Evolutionary conservation across 1,140 invertebrate genomes (phyloP).

Genomic region (Cryptotermes secundus): DNA sequence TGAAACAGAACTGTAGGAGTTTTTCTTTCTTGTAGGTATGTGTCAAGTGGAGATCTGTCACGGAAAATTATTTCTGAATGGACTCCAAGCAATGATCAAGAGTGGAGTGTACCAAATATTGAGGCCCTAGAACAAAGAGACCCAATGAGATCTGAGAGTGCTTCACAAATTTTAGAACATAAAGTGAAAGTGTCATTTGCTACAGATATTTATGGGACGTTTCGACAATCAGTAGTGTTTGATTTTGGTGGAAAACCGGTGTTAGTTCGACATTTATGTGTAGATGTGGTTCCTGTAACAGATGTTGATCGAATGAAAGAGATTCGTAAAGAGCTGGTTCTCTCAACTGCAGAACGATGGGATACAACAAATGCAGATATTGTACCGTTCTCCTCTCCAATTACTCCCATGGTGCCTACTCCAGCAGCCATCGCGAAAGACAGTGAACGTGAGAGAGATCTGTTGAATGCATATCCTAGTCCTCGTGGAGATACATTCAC

Average conservation of each 20-base stretch:
- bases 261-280: constrained; percentile 69
- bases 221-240: constrained; percentile 76
- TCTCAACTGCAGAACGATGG: constrained; percentile 62
- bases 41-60: constrained; percentile 26
- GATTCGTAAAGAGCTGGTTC: constrained; percentile 60
- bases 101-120: constrained; percentile 49
- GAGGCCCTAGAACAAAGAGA: constrained; percentile 31
- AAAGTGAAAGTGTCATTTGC: constrained; percentile 68
- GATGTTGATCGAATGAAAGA: constrained; percentile 70
- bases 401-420: constrained; percentile 43
- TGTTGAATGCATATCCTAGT: constrained; percentile 65
- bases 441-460: constrained; percentile 55
- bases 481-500: constrained; percentile 66
- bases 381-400: constrained; percentile 57
- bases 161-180: constrained; percentile 46
- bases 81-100: constrained; percentile 52
- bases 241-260: constrained; percentile 73
- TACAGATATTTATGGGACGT: constrained; percentile 77
- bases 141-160: constrained; percentile 35
- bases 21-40: constrained; percentile 28
- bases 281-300: constrained; percentile 70
- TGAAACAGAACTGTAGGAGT: neutral
- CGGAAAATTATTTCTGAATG: constrained; percentile 35
- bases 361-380: constrained; percentile 58
- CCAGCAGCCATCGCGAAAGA: constrained; percentile 45